phyloP scores from a whole-genome alignment of 2,113 vertebrate species.

The Galbula dea region DNA sequence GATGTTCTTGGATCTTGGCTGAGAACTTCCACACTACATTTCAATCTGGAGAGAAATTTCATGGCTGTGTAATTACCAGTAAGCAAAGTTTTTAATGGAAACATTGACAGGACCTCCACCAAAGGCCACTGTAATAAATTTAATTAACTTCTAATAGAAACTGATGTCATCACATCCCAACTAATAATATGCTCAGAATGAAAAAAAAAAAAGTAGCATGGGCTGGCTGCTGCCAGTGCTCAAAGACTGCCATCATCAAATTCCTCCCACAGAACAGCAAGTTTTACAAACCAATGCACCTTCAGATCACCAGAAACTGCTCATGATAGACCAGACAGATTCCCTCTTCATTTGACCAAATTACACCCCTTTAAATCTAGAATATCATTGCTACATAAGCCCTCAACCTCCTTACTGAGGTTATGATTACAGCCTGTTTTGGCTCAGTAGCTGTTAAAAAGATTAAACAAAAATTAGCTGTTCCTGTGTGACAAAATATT shows the following conservation, averaged over 20 bases:
- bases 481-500: conserved; percentile 41
- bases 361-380: background rate
- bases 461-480: conserved; percentile 61
- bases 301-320: background rate
- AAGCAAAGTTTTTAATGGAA: conserved; percentile 45
- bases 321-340: background rate
- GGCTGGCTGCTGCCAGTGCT: background rate
- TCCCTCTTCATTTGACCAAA: background rate
- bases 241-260: background rate
- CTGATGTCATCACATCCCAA: conserved; percentile 3
- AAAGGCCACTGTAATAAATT: background rate
- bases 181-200: background rate
- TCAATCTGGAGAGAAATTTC: conserved; percentile 37
- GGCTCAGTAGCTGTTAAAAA: conserved; percentile 36
- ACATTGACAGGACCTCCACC: conserved; percentile 15
- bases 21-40: background rate
- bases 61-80: conserved; percentile 34
- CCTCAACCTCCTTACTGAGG: background rate
- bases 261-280: background rate
- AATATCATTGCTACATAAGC: background rate
- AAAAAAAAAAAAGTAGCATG: background rate
- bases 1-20: conserved; percentile 5
- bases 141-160: conserved; percentile 41
- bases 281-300: background rate
- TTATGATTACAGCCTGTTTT: background rate